Base-by-base conservation (phyloP, 1,140 invertebrate genomes). In the Papilio polyxenes region DNA sequence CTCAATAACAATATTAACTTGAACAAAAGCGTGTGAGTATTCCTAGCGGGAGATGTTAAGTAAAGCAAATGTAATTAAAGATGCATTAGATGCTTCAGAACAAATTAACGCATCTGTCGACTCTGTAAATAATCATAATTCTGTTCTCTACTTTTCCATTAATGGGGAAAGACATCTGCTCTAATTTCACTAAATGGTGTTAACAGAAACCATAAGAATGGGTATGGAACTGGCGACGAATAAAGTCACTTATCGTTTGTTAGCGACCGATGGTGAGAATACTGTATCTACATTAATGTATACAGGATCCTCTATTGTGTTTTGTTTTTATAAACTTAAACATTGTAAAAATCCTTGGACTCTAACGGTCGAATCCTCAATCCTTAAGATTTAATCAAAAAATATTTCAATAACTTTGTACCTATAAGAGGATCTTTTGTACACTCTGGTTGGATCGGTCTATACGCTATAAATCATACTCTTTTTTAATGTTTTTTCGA, bases 231-330 rank as follows among this genome's bases (percentile, higher is more conserved):
- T 80, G 23, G 31, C 51, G 62, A 82, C 80, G 85, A 81, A 87
- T 87, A 86, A 83, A 85, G 77, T 83, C 85, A 88, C 85, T 89
- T 89, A 89, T 86, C 82, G 81, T 77, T 72, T 80, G 84, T 89
- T 89, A 89, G 78, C 87, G 81, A 81, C 11, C 23, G 13, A 75
- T 83, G 80, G 83, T 90, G 89, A 87, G 89, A 90, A 86, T 87
- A 85, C 86, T 87, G 85, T 88, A 88, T 89, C 84, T 82, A 83
- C 80, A 74, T 87, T 85, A 84, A 84, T 37, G 59, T 75, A 80
- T 86, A 84, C 82, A 84, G 83, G 59, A 11, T 82, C 81, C 37
- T 82, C 44, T 82, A 83, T 82, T 82, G 53, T 76, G 75, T 79
- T 6, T 75, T 20, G 56, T 75, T 82, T 59, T 65, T 65, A 44